phyloP scores from a whole-genome alignment of 2,113 vertebrate genomes.

The Chaenocephalus aceratus region DNA sequence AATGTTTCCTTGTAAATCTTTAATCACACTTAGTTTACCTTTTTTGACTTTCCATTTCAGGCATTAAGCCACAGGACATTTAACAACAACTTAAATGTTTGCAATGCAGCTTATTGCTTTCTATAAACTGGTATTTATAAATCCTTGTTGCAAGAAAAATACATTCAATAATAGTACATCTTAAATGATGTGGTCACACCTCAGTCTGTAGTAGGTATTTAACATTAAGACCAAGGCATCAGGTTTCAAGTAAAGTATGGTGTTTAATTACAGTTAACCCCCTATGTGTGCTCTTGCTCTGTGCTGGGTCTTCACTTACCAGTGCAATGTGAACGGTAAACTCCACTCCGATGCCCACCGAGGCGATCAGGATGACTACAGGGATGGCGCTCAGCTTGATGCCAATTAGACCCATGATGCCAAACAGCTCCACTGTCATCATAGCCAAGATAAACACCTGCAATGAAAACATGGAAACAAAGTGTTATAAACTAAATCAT shows the following conservation, averaged over 20 bases:
- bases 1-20: slow-evolving; percentile 46
- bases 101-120: not conserved
- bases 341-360: slow-evolving; percentile 97
- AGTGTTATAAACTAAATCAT: not conserved
- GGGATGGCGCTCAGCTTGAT: slow-evolving; percentile 98
- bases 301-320: slow-evolving; percentile 82
- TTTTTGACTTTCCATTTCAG: slow-evolving; percentile 39
- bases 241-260: slow-evolving; percentile 31
- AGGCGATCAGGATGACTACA: slow-evolving; percentile 96
- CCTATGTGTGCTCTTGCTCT: slow-evolving; percentile 2
- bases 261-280: slow-evolving; percentile 36
- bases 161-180: not conserved
- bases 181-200: slow-evolving; percentile 1
- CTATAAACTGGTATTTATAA: not conserved
- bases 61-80: slow-evolving; percentile 25
- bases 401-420: slow-evolving; percentile 98
- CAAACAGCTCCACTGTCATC: slow-evolving; percentile 98
- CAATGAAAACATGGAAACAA: not conserved
- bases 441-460: slow-evolving; percentile 95
- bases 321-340: slow-evolving; percentile 97
- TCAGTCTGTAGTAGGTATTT: not conserved
- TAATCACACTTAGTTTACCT: slow-evolving; percentile 51
- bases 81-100: slow-evolving; percentile 10
- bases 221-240: slow-evolving; percentile 20
- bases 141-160: not conserved